A percentile compares a stretch with the other conserved stretches of the same genome.
Conservation (phyloP, 2,113 vertebrate species). For the Abramis brama region DNA sequence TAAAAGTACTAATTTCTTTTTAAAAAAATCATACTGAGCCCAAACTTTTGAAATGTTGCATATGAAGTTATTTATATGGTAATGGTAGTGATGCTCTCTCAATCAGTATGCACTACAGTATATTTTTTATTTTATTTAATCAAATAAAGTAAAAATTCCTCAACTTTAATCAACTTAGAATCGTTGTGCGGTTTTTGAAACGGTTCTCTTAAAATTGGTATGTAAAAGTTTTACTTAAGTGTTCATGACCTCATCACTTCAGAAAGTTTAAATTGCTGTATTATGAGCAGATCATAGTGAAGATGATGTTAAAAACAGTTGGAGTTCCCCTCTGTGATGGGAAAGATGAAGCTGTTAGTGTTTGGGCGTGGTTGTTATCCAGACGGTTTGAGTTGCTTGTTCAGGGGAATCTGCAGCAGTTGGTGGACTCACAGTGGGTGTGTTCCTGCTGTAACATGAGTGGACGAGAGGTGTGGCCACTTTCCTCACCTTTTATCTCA, state of each 20-base stretch:
- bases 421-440: not conserved
- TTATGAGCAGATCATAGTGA: not conserved
- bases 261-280: not conserved
- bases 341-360: constrained; percentile 2
- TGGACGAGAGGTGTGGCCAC: not conserved
- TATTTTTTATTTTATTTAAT: no score
- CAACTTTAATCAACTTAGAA: no score
- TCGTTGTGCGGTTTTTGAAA: not conserved
- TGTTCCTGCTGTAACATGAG: not conserved
- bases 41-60: no score
- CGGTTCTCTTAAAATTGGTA: not conserved
- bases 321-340: not conserved
- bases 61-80: no score
- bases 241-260: not conserved
- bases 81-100: no score
- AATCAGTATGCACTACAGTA: no score
- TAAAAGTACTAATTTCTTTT: no score
- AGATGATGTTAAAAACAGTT: not conserved
- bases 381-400: constrained; percentile 20
- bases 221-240: not conserved
- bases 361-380: constrained; percentile 19
- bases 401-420: constrained; percentile 18
- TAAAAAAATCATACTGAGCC: no score
- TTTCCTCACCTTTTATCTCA: not conserved
- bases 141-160: no score